Evolutionary conservation across 2,113 vertebrate genomes (phyloP).

Genomic region (Lampris megalopsis): DNA sequence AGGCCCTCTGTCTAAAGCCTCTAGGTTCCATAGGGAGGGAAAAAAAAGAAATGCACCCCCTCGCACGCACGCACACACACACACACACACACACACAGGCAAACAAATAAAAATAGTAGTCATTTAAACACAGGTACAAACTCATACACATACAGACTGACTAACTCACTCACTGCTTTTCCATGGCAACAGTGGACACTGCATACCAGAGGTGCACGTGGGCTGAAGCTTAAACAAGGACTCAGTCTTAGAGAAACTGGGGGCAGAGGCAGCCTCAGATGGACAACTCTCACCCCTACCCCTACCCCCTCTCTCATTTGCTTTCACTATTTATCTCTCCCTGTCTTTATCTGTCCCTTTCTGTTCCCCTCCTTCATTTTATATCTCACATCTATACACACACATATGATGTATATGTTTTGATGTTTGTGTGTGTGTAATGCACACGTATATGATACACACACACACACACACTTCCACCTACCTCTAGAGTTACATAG

Average conservation of each 20-base stretch:
- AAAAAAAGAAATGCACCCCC: slow-evolving; percentile 34
- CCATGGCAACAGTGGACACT: slow-evolving; percentile 81
- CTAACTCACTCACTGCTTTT: slow-evolving; percentile 62
- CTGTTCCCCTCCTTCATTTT: neutral
- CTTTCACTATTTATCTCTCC: slow-evolving; percentile 35
- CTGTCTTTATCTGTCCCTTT: slow-evolving; percentile 2
- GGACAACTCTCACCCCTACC: slow-evolving; percentile 15
- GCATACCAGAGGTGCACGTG: slow-evolving; percentile 81
- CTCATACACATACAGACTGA: slow-evolving; percentile 46
- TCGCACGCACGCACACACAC: neutral
- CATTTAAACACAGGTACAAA: slow-evolving; percentile 26
- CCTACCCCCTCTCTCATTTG: slow-evolving; percentile 28
- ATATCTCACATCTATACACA: neutral
- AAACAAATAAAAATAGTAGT: neutral
- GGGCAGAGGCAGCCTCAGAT: slow-evolving; percentile 42
- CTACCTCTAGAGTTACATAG: slow-evolving; percentile 44
- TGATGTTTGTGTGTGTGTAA: too few species aligned
- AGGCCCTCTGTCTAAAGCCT: neutral
- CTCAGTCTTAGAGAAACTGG: slow-evolving; percentile 67
- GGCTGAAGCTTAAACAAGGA: slow-evolving; percentile 78
- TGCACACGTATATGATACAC: neutral
- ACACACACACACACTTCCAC: slow-evolving; percentile 35
- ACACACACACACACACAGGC: neutral
- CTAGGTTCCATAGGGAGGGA: neutral
- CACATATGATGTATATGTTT: neutral